Conservation (phyloP, 2,888 invertebrate genomes). For the Carcina quercana region DNA sequence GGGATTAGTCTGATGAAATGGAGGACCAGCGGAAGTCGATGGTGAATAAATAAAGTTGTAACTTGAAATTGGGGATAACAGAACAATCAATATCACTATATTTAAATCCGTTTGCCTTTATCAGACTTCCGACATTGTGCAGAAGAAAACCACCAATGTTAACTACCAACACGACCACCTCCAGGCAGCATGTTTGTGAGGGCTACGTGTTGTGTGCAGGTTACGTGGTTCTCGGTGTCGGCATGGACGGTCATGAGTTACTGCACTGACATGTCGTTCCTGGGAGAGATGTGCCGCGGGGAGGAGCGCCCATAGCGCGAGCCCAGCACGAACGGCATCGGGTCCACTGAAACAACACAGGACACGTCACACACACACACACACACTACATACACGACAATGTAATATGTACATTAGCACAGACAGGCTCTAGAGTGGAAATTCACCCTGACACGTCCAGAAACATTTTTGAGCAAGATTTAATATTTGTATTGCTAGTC, state of each 20-base stretch:
- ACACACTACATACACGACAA: not conserved
- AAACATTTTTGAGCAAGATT: not conserved
- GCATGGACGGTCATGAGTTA: not conserved
- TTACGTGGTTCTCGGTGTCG: not conserved
- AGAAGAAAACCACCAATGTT: no score
- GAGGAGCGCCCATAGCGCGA: constrained; percentile 56
- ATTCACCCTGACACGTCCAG: not conserved
- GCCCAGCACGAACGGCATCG: constrained; percentile 52
- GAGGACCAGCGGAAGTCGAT: no score
- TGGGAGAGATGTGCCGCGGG: constrained; percentile 37
- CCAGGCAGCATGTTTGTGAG: no score
- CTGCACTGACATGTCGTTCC: constrained; percentile 45
- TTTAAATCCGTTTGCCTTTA: no score
- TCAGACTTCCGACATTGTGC: no score
- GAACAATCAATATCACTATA: no score
- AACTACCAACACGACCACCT: no score
- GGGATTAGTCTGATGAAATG: no score
- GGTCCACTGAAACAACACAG: constrained; percentile 48
- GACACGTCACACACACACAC: not conserved
- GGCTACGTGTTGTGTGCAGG: not conserved
- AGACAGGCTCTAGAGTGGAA: not conserved
- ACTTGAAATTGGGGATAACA: no score
- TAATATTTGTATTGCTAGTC: not conserved
- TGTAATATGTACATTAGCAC: no score
- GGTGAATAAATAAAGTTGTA: no score